Conservation (phyloP, 2,888 invertebrate species). For the Phania funesta region DNA sequence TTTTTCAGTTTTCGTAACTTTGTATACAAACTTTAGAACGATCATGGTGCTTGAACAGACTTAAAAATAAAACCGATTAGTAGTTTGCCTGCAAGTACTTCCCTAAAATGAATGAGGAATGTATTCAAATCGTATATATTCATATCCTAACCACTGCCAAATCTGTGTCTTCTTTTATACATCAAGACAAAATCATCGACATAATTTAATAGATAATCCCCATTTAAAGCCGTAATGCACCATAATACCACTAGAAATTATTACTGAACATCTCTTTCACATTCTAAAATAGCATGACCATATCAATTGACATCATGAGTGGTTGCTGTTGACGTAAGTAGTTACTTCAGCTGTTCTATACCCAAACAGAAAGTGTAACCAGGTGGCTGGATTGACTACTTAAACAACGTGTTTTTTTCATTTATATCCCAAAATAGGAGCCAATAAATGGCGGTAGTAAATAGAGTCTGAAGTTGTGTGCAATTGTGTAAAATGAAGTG, state of each 20-base stretch:
- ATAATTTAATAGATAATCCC: constrained; percentile 27
- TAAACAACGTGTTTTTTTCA: constrained; percentile 29
- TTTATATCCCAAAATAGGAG: constrained; percentile 40
- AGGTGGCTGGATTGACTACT: constrained; percentile 45
- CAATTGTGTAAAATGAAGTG: constrained; percentile 8
- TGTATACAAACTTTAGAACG: too few relatives aligned
- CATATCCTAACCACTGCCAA: constrained; percentile 13
- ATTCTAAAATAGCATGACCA: constrained; percentile 63
- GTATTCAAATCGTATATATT: too few relatives aligned
- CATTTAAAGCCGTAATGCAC: constrained; percentile 6
- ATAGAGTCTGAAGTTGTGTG: constrained; percentile 18
- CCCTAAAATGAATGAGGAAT: too few relatives aligned
- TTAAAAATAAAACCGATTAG: too few relatives aligned
- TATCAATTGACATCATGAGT: constrained; percentile 33
- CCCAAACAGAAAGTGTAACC: constrained; percentile 30
- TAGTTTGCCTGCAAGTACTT: too few relatives aligned
- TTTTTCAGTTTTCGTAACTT: too few relatives aligned
- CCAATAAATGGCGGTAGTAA: constrained; percentile 9
- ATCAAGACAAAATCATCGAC: constrained; percentile 17
- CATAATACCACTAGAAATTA: constrained; percentile 34
- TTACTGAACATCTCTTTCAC: constrained; percentile 27
- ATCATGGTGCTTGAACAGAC: too few relatives aligned
- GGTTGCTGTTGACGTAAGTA: too few relatives aligned
- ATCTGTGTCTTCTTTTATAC: neutral
- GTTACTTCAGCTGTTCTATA: neutral